Conservation (phyloP, 2,113 vertebrate species). For the Python bivittatus region DNA sequence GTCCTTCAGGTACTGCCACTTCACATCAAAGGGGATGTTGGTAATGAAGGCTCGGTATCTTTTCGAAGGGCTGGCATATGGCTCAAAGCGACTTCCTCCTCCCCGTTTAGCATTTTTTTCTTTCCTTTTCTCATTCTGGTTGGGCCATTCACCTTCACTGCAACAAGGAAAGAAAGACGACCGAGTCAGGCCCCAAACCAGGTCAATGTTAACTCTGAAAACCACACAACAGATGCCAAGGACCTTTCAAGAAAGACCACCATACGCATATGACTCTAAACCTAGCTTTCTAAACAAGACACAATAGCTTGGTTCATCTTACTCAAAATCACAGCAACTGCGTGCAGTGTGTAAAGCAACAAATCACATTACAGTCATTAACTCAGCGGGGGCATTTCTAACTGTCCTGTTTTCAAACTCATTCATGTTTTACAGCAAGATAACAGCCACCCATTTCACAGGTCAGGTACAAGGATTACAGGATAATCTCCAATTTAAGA, state of each 20-base stretch:
- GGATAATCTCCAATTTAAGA: background rate
- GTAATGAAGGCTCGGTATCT: slow-evolving; percentile 96
- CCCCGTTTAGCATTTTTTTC: slow-evolving; percentile 91
- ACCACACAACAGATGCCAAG: background rate
- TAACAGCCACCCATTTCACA: background rate
- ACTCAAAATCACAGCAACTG: background rate
- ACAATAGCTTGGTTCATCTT: background rate
- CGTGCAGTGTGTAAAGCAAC: background rate
- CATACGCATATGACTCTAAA: background rate
- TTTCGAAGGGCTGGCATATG: slow-evolving; percentile 86
- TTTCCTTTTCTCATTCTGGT: slow-evolving; percentile 85
- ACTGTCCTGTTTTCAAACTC: background rate
- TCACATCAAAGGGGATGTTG: slow-evolving; percentile 97
- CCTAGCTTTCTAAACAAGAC: background rate
- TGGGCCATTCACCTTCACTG: slow-evolving; percentile 82
- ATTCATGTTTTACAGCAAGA: background rate
- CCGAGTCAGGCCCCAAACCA: background rate
- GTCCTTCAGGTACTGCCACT: slow-evolving; percentile 98
- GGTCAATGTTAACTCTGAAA: background rate
- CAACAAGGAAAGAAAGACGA: slow-evolving; percentile 22
- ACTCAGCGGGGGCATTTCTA: background rate
- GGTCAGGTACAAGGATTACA: background rate
- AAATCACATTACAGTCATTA: background rate
- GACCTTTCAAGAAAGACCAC: no score
- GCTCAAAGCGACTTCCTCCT: slow-evolving; percentile 85